phyloP scores from a whole-genome alignment of 2,113 vertebrate species.

The Myanophis thanlyinensis region DNA sequence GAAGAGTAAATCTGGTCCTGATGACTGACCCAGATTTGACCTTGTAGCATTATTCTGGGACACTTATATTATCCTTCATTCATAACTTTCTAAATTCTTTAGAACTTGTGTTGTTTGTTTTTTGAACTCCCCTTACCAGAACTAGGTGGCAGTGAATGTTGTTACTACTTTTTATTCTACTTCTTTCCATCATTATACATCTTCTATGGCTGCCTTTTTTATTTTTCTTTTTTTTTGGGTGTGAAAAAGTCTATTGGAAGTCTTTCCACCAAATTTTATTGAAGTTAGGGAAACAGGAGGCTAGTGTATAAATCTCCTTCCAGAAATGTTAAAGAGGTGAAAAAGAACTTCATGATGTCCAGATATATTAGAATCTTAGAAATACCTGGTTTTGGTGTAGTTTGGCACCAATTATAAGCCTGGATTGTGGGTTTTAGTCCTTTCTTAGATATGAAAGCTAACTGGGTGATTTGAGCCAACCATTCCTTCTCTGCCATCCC shows the following conservation, averaged over 20 bases:
- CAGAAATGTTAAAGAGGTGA: background rate
- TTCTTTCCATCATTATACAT: background rate
- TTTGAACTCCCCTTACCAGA: background rate
- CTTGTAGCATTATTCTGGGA: too few relatives aligned
- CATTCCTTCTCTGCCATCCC: too few relatives aligned
- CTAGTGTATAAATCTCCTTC: background rate
- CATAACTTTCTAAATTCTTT: background rate
- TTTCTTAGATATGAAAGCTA: background rate
- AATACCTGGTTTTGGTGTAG: background rate
- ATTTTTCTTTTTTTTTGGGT: too few relatives aligned
- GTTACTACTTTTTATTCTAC: background rate
- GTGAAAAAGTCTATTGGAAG: background rate
- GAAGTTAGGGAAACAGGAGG: background rate
- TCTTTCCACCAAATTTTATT: background rate
- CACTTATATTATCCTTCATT: too few relatives aligned
- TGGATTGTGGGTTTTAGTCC: background rate
- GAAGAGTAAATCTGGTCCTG: too few relatives aligned
- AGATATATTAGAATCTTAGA: background rate
- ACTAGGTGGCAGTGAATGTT: background rate
- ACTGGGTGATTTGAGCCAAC: background rate
- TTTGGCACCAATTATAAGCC: background rate
- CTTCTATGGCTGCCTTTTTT: background rate
- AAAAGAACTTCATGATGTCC: background rate
- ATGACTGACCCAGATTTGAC: too few relatives aligned
- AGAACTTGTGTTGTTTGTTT: background rate